A percentile compares a stretch with the other conserved stretches of the same genome.
Evolutionary conservation across 1,140 invertebrate species (phyloP).

Genomic region (Lasioglossum baleicum): DNA sequence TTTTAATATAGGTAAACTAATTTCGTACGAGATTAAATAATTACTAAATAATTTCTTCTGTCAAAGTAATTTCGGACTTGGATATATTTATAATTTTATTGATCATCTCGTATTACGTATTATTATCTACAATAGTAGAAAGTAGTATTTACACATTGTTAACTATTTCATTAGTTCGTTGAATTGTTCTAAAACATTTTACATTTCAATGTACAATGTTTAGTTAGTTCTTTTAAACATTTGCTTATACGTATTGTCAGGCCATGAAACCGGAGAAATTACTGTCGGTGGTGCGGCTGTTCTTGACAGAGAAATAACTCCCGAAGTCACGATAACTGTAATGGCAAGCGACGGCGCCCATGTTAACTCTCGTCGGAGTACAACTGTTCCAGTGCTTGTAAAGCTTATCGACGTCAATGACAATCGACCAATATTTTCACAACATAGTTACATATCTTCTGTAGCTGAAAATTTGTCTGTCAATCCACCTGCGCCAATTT

Average conservation of each 20-base stretch:
- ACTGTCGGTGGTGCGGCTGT: conserved; percentile 86
- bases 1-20: conserved; percentile 83
- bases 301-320: conserved; percentile 89
- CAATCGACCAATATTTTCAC: conserved; percentile 88
- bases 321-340: conserved; percentile 88
- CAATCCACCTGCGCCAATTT: conserved; percentile 87
- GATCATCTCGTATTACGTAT: too few relatives aligned
- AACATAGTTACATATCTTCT: conserved; percentile 87
- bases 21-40: neutral
- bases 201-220: too few relatives aligned
- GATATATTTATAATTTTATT: too few relatives aligned
- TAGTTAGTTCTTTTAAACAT: too few relatives aligned
- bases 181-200: too few relatives aligned
- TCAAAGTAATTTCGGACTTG: too few relatives aligned
- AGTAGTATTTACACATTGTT: too few relatives aligned
- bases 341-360: conserved; percentile 90
- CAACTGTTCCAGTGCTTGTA: conserved; percentile 89
- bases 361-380: conserved; percentile 83
- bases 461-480: conserved; percentile 91
- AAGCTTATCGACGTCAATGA: conserved; percentile 91
- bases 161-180: too few relatives aligned
- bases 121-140: too few relatives aligned
- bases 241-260: conserved; percentile 47
- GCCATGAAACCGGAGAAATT: conserved; percentile 87
- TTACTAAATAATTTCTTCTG: neutral